Conservation (phyloP, 2,797 vertebrate species). For the Aldrovandia affinis region DNA sequence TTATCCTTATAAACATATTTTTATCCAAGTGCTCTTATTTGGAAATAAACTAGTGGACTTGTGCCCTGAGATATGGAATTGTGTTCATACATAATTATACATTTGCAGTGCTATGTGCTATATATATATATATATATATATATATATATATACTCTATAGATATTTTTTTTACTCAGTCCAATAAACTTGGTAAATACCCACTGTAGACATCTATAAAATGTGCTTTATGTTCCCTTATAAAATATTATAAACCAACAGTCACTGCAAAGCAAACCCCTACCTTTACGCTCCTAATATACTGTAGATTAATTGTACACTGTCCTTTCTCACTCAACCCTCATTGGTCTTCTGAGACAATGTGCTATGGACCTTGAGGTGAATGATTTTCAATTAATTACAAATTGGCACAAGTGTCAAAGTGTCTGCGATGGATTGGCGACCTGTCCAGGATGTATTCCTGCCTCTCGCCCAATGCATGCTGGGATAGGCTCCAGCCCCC, state of each 20-base stretch:
- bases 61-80: neutral
- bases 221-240: neutral
- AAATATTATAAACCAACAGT: neutral
- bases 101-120: neutral
- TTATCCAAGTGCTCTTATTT: neutral
- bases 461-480: too few species aligned
- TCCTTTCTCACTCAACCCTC: neutral
- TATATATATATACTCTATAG: too few species aligned
- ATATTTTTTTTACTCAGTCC: neutral
- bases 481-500: too few species aligned
- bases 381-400: constrained; percentile 9
- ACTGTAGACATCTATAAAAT: neutral
- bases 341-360: neutral
- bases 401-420: neutral
- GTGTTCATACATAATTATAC: neutral
- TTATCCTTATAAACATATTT: neutral
- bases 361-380: neutral
- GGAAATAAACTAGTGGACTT: neutral
- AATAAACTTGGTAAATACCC: neutral
- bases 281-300: neutral
- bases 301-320: neutral
- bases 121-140: too few species aligned
- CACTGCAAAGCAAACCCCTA: neutral
- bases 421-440: too few species aligned
- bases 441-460: too few species aligned